phyloP scores from a whole-genome alignment of 2,113 vertebrate genomes.

The Emydocephalus ijimae region DNA sequence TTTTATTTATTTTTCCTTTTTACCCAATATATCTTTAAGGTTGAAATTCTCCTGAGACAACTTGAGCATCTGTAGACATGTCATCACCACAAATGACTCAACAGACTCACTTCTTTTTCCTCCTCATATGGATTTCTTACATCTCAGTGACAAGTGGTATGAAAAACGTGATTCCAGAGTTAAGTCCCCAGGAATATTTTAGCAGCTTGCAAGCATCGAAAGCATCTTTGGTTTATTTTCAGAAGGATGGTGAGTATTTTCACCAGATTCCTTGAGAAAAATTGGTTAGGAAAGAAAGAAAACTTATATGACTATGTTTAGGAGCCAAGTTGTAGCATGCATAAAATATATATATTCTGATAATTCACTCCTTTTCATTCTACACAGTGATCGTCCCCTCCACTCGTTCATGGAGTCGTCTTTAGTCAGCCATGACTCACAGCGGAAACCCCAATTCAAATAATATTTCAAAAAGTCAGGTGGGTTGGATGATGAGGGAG shows the following conservation, averaged over 20 bases:
- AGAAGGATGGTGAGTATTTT: slow-evolving; percentile 55
- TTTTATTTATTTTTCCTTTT: not conserved
- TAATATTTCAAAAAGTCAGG: not conserved
- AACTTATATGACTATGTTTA: not conserved
- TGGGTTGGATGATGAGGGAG: not conserved
- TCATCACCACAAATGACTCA: not conserved
- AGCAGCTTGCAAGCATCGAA: slow-evolving; percentile 57
- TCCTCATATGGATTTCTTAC: slow-evolving; percentile 30
- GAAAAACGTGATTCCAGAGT: slow-evolving; percentile 36
- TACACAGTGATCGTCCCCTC: not conserved
- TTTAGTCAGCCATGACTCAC: not conserved
- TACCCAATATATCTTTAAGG: slow-evolving; percentile 24
- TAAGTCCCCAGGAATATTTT: slow-evolving; percentile 57
- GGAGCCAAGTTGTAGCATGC: not conserved
- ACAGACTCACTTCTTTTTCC: slow-evolving; percentile 8
- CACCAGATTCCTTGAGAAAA: not conserved
- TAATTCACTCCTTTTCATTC: not conserved
- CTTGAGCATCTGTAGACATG: slow-evolving; percentile 20
- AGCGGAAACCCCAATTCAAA: not conserved
- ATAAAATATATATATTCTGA: not conserved
- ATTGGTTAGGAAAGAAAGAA: not conserved
- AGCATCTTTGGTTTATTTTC: slow-evolving; percentile 67
- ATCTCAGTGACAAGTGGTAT: not conserved
- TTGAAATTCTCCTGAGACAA: not conserved
- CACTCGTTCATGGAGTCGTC: not conserved